Base-by-base conservation (phyloP, 1,140 invertebrate species). In the Lepeophtheirus salmonis region DNA sequence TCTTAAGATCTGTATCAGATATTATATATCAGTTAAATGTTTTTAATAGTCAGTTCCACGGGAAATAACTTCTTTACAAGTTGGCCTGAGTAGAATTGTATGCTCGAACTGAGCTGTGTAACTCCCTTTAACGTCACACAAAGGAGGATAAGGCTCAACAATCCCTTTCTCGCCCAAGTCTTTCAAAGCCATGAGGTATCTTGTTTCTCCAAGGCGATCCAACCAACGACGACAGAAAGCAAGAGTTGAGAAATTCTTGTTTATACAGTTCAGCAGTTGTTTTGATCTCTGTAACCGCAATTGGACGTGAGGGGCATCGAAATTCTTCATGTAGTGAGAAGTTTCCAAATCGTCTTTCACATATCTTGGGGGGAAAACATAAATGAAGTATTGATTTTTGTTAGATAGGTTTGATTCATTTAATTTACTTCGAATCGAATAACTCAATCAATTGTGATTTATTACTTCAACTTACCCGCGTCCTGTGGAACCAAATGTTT, bases 281-380 rank as follows among this genome's bases (percentile, higher is more conserved):
- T 97, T 97, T 1, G 92, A 96, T 63, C 86, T 81, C 60, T 94
- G 71, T 68, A 66, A 74, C 69, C 77, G 70, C 48, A 96, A 71
- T 56, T 89, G 89, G 49, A 94, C 86, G 73, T 86, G 91, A 62
- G 86, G 84, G 70, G 83, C 81, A 67, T 99, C 92, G 73, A 87
- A 98, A 70, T 95, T 94, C 72, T 97, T 98, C 95, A 98, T 99
- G 68, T 99, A 99, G 75, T 99, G 96, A 24, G 92, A 97, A 63
- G 86, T 89, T 68, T 99, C 95, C 85, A 97, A 92, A 70, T 98
- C 96, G 72, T 98, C 94, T 70, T 97, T 90, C 1, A 99, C 94
- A 57, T 88, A 77, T 13, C 96, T 96, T 64, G 51, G 17, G 22
- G 2, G 23, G 21, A 20, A 3, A 54, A 12, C n/a, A 54, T 1